phyloP scores from a whole-genome alignment of 2,888 invertebrate species.

The Drosophila antonietae region DNA sequence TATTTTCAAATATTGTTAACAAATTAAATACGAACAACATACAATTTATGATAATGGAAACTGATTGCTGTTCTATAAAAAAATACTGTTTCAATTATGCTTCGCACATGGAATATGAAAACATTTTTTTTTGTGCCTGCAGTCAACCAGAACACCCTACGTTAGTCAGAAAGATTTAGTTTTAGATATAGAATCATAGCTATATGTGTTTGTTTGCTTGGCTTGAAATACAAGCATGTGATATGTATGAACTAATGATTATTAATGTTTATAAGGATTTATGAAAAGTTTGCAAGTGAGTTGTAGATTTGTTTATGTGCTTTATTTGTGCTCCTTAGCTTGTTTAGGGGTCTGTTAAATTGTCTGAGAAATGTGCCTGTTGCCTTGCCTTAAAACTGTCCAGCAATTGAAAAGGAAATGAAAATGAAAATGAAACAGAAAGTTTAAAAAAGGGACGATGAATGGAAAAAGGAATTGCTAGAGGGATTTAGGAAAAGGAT shows the following conservation, averaged over 20 bases:
- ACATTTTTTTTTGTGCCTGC: not conserved
- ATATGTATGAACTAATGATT: constrained; percentile 68
- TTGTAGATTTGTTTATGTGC: constrained; percentile 2
- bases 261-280: constrained; percentile 73
- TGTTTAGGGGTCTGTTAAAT: constrained; percentile 37
- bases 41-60: not conserved
- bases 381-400: constrained; percentile 40
- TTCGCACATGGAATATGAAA: too few species aligned
- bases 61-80: too few species aligned
- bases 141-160: not conserved
- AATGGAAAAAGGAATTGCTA: not conserved
- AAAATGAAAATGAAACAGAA: not conserved
- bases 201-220: constrained; percentile 11
- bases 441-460: not conserved
- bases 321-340: not conserved
- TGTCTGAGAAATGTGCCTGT: constrained; percentile 52
- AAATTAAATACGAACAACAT: not conserved
- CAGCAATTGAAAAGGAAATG: constrained; percentile 57
- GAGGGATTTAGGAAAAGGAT: constrained; percentile 2
- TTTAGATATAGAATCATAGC: constrained; percentile 1
- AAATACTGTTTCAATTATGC: too few species aligned
- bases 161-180: not conserved
- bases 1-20: not conserved
- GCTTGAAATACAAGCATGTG: constrained; percentile 25
- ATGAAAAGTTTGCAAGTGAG: constrained; percentile 43